These are phyloP conservation scores for Gnathonemus longibarbis DNA, from an alignment of 2,113 vertebrate genomes.

Conservation along the genomic window DNA sequence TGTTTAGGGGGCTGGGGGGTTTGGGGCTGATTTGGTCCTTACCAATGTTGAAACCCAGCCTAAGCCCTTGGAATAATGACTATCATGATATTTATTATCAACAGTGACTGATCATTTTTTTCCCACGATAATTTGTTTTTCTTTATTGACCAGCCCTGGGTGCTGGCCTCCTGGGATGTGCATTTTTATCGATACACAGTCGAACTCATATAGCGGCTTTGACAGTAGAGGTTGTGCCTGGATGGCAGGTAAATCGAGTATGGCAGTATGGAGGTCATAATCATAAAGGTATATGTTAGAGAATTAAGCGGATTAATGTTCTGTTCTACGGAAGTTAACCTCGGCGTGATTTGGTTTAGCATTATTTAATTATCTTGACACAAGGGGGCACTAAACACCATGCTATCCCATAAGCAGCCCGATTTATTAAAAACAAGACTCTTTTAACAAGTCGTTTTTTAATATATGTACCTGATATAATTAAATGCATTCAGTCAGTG, in stretches of 20 bases:
- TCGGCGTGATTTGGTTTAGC: neutral
- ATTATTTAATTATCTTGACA: conserved; percentile 30
- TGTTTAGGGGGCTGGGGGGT: neutral
- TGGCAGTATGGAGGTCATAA: neutral
- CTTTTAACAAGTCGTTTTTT: neutral
- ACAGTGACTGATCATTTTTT: neutral
- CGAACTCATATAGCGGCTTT: neutral
- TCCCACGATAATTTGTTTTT: neutral
- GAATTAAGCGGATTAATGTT: neutral
- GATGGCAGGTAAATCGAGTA: neutral
- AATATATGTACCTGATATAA: neutral
- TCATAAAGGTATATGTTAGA: neutral
- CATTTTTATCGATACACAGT: neutral
- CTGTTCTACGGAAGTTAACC: neutral
- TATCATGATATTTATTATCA: neutral
- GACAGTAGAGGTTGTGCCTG: neutral
- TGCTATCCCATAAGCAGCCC: neutral
- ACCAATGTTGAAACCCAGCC: neutral
- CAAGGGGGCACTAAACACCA: conserved; percentile 35
- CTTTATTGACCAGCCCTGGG: conserved; percentile 13
- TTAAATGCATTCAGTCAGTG: neutral
- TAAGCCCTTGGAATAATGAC: neutral
- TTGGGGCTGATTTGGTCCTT: neutral
- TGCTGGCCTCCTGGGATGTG: neutral
- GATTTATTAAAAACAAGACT: neutral